A percentile compares a stretch with the other conserved stretches of the same genome.
Conservation (phyloP, 2,888 invertebrate species). For the Helleia helle region DNA sequence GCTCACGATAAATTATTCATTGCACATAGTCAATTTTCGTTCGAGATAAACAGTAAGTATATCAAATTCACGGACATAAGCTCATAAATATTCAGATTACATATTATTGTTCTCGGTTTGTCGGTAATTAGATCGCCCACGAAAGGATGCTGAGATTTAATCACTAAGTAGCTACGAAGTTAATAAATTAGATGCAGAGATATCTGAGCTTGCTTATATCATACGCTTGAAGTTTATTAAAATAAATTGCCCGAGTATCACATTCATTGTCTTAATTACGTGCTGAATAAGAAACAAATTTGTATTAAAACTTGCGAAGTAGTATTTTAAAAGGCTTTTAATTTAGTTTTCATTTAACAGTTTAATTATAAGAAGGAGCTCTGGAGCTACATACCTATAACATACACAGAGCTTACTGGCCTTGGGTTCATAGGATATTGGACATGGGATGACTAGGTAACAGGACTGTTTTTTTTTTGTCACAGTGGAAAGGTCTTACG, state of each 20-base stretch:
- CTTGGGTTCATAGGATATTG: too few species aligned
- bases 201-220: conserved; percentile 25
- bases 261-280: conserved; percentile 5
- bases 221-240: conserved; percentile 7
- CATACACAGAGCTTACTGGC: too few species aligned
- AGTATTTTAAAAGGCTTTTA: background rate
- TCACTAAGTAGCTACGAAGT: conserved; percentile 58
- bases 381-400: too few species aligned
- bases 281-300: background rate
- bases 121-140: conserved; percentile 71
- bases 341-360: too few species aligned
- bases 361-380: too few species aligned
- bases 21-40: conserved; percentile 66
- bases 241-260: conserved; percentile 7
- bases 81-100: conserved; percentile 70
- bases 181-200: conserved; percentile 48
- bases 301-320: background rate
- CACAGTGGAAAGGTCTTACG: too few species aligned
- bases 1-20: conserved; percentile 71
- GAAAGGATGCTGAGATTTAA: conserved; percentile 55
- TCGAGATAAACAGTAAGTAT: conserved; percentile 58
- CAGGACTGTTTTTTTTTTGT: too few species aligned
- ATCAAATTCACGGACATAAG: conserved; percentile 56
- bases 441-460: too few species aligned
- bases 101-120: conserved; percentile 66